Evolutionary conservation across 2,888 invertebrate species (phyloP).

Genomic region (Sminthurinus aureus): DNA sequence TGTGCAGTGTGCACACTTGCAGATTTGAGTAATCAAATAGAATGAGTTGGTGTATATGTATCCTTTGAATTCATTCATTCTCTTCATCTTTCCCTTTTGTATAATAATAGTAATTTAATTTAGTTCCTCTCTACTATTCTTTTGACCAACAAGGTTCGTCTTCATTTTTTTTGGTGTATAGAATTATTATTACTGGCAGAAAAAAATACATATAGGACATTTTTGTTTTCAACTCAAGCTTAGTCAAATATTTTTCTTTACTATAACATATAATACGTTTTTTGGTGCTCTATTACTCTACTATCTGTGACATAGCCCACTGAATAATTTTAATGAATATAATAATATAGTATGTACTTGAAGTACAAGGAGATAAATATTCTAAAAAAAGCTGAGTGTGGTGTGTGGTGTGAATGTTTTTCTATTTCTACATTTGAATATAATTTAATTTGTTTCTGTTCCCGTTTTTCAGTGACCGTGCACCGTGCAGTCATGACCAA

Average conservation of each 20-base stretch:
- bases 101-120: background rate
- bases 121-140: background rate
- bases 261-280: background rate
- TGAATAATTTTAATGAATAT: background rate
- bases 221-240: background rate
- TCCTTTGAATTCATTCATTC: background rate
- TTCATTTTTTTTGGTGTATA: background rate
- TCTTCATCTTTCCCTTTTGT: background rate
- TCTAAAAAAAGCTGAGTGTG: too few relatives aligned
- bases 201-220: background rate
- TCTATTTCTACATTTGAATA: too few relatives aligned
- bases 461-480: too few relatives aligned
- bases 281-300: background rate
- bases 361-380: too few relatives aligned
- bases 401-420: too few relatives aligned
- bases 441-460: too few relatives aligned
- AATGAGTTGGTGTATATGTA: background rate
- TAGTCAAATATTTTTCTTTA: background rate
- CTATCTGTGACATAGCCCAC: background rate
- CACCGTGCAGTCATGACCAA: too few relatives aligned
- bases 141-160: conserved; percentile 10
- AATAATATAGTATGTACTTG: too few relatives aligned
- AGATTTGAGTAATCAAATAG: background rate
- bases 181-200: background rate
- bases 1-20: too few relatives aligned